Evolutionary conservation across 2,888 invertebrate species (phyloP).

Genomic region (Odontothrips loti): DNA sequence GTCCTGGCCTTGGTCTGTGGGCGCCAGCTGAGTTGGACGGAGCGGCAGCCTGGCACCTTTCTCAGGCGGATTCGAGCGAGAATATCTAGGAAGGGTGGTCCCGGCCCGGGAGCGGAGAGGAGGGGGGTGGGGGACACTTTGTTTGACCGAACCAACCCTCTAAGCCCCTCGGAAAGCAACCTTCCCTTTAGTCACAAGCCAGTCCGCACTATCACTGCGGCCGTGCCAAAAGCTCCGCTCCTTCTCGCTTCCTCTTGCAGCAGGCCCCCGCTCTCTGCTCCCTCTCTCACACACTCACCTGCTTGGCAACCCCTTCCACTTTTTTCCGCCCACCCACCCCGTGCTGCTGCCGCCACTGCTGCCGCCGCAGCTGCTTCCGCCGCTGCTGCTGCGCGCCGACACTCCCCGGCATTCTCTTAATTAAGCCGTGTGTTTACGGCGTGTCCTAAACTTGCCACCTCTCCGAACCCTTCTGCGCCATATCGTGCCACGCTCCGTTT

Average conservation of each 20-base stretch:
- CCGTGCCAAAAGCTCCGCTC: not conserved
- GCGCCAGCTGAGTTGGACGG: too few relatives aligned
- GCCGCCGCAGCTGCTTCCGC: not conserved
- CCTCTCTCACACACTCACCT: not conserved
- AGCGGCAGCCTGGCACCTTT: not conserved
- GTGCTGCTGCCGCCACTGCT: not conserved
- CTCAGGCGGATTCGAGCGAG: not conserved
- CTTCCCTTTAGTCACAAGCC: too few relatives aligned
- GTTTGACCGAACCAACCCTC: too few relatives aligned
- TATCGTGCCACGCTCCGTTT: too few relatives aligned
- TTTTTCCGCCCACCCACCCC: too few relatives aligned
- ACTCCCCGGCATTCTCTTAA: not conserved
- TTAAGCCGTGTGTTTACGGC: not conserved
- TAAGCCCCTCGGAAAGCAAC: too few relatives aligned
- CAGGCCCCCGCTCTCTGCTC: not conserved
- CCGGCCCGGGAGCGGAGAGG: too few relatives aligned
- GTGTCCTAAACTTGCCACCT: slow-evolving; percentile 6
- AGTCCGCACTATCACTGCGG: too few relatives aligned
- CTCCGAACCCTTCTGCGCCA: not conserved
- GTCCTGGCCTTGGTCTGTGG: not conserved
- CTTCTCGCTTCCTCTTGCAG: not conserved
- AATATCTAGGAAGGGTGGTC: not conserved
- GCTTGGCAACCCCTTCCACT: too few relatives aligned
- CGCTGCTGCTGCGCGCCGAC: not conserved
- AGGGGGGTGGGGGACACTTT: too few relatives aligned